Evolutionary conservation across 2,888 invertebrate species (phyloP).

Genomic region (Caenorhabditis imperialis): DNA sequence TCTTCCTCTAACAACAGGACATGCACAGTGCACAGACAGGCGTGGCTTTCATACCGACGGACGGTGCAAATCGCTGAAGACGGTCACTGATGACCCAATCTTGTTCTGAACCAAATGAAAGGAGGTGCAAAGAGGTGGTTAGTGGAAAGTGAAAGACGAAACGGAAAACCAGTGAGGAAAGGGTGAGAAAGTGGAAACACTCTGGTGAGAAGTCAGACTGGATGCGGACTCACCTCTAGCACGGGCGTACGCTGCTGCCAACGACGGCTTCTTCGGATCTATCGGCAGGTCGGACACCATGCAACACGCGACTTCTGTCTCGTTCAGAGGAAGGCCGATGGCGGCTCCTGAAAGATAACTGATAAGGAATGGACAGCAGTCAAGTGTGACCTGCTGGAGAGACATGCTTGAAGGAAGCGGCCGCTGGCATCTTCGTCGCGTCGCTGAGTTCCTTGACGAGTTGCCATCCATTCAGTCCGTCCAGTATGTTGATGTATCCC

Average conservation of each 20-base stretch:
- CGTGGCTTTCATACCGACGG: constrained; percentile 42
- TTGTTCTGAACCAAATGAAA: constrained; percentile 42
- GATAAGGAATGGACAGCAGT: neutral
- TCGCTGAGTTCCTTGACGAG: constrained; percentile 89
- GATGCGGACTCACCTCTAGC: constrained; percentile 84
- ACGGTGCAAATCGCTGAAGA: constrained; percentile 44
- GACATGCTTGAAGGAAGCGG: constrained; percentile 97
- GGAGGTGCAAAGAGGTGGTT: constrained; percentile 13
- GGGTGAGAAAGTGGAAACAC: neutral
- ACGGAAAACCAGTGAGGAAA: neutral
- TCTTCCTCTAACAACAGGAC: constrained; percentile 23
- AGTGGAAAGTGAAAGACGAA: no score
- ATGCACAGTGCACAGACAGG: constrained; percentile 28
- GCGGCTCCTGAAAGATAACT: constrained; percentile 85
- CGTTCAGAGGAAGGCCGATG: constrained; percentile 87
- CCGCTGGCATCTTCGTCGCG: constrained; percentile 86
- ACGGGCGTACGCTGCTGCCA: constrained; percentile 93
- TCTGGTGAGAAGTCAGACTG: neutral
- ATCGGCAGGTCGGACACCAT: constrained; percentile 90
- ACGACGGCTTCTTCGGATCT: constrained; percentile 79
- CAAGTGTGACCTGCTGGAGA: constrained; percentile 85
- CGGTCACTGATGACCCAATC: constrained; percentile 57
- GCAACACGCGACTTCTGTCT: constrained; percentile 88
- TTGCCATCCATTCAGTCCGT: constrained; percentile 97
- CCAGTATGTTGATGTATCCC: constrained; percentile 96